Conservation (phyloP, 2,888 invertebrate species). For the Amorpha juglandis region DNA sequence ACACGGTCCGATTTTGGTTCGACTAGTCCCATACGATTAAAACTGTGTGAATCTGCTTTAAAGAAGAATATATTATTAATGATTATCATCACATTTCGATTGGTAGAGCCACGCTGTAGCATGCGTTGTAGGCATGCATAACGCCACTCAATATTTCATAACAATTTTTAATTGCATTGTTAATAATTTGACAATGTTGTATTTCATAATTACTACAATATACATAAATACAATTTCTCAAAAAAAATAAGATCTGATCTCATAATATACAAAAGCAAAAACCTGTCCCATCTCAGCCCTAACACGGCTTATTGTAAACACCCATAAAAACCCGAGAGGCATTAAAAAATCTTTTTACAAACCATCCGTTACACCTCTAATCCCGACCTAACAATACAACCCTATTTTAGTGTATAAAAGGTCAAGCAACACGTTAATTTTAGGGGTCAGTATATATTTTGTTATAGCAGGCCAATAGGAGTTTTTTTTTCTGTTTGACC, state of each 20-base stretch:
- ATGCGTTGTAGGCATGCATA: no score
- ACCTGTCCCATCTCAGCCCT: slow-evolving; percentile 25
- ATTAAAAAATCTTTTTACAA: slow-evolving; percentile 43
- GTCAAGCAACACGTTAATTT: slow-evolving; percentile 62
- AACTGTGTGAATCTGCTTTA: no score
- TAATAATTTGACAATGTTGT: not conserved
- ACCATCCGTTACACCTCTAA: slow-evolving; percentile 62
- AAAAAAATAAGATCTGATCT: not conserved
- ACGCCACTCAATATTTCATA: no score
- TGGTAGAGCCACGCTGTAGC: no score
- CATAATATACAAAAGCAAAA: not conserved
- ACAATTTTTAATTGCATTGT: no score
- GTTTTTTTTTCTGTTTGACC: slow-evolving; percentile 62
- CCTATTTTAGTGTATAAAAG: slow-evolving; percentile 52
- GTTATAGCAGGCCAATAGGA: slow-evolving; percentile 66
- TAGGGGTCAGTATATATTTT: slow-evolving; percentile 65
- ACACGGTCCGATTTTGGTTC: no score
- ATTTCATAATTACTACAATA: not conserved
- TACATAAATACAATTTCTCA: not conserved
- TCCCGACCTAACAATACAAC: slow-evolving; percentile 56
- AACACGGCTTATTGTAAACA: slow-evolving; percentile 43
- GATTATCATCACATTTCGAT: no score
- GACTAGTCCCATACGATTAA: no score
- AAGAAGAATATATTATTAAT: no score
- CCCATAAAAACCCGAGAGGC: slow-evolving; percentile 36